phyloP scores from a whole-genome alignment of 2,113 vertebrate species.

The Orthonyx spaldingii region DNA sequence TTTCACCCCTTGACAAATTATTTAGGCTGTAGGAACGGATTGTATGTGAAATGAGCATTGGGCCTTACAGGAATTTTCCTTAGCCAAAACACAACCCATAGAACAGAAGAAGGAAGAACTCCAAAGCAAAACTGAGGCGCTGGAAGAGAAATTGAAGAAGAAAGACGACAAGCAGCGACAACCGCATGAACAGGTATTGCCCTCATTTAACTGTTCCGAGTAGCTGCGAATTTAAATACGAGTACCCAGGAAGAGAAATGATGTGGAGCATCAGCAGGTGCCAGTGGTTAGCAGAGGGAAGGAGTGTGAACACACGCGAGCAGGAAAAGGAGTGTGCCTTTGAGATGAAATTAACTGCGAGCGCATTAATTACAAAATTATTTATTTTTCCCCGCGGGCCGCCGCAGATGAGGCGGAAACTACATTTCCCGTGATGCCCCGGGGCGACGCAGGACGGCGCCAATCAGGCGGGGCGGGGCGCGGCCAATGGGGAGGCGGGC shows the following conservation, averaged over 20 bases:
- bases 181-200: conserved; percentile 38
- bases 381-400: accelerated
- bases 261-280: too few species aligned
- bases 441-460: neutral
- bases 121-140: conserved; percentile 71
- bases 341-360: neutral
- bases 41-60: neutral
- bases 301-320: neutral
- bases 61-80: neutral
- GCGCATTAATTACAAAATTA: neutral
- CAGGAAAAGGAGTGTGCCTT: neutral
- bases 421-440: neutral
- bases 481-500: neutral
- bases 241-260: neutral
- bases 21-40: neutral
- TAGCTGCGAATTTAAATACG: neutral
- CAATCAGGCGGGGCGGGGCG: neutral
- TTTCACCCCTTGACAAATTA: neutral
- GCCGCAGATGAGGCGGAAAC: accelerated
- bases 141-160: conserved; percentile 71
- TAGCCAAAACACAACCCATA: conserved; percentile 72
- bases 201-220: neutral
- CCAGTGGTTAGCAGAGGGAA: too few species aligned
- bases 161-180: conserved; percentile 39
- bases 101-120: conserved; percentile 71